These are phyloP conservation scores for Gymnoscelis rufifasciata DNA, from an alignment of 2,888 invertebrate genomes.

Conservation along the genomic window DNA sequence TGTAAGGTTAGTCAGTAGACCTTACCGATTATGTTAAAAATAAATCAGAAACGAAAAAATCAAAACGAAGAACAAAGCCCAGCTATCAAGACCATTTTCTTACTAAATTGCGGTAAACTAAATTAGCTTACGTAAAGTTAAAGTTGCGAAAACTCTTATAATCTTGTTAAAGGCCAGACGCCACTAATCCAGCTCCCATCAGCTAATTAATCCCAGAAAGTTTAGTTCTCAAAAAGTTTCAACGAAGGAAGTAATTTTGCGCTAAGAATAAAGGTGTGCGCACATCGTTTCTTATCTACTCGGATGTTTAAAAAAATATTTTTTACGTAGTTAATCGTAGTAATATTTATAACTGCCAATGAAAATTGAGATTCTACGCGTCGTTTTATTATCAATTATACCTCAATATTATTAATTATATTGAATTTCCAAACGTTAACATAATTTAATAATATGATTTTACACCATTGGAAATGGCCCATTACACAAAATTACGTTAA, in stretches of 20 bases:
- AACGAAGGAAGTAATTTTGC: slow-evolving; percentile 75
- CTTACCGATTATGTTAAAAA: not conserved
- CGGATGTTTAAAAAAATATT: not conserved
- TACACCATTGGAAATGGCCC: too few relatives aligned
- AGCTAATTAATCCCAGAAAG: slow-evolving; percentile 76
- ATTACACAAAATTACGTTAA: too few relatives aligned
- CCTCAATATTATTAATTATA: too few relatives aligned
- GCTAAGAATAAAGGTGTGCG: slow-evolving; percentile 39
- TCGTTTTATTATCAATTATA: too few relatives aligned
- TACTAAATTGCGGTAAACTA: slow-evolving; percentile 55
- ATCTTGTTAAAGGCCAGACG: slow-evolving; percentile 73
- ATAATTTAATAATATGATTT: too few relatives aligned
- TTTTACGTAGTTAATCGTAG: not conserved
- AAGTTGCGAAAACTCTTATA: slow-evolving; percentile 74
- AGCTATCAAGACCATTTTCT: slow-evolving; percentile 28
- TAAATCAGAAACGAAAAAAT: not conserved
- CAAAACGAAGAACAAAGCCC: slow-evolving; percentile 15
- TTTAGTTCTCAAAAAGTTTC: slow-evolving; percentile 77
- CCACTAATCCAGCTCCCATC: slow-evolving; percentile 73
- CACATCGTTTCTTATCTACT: too few relatives aligned
- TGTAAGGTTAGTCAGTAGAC: too few relatives aligned
- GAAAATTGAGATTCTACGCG: too few relatives aligned
- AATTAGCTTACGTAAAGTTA: slow-evolving; percentile 66
- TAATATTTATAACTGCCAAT: too few relatives aligned
- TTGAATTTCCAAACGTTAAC: too few relatives aligned